These are phyloP conservation scores for Lamellibrachia luymesi DNA, from an alignment of 1,140 invertebrate species.

Conservation along the genomic window DNA sequence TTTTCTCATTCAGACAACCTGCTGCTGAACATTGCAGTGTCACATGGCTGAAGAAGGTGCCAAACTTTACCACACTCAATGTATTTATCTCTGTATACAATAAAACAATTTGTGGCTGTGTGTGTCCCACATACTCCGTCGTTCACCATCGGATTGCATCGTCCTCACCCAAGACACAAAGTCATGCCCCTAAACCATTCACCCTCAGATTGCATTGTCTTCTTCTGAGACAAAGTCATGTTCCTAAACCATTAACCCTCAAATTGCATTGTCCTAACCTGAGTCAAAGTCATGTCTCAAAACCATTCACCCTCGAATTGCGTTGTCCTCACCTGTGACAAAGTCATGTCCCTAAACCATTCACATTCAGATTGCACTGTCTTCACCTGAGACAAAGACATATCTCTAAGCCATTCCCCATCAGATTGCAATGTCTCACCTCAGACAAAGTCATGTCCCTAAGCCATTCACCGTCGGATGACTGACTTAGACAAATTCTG, in stretches of 20 bases:
- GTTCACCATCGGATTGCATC: background rate
- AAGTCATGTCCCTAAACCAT: background rate
- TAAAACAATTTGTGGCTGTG: no score
- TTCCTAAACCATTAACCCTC: background rate
- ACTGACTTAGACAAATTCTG: background rate
- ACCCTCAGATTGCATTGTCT: no score
- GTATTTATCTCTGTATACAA: no score
- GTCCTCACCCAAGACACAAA: background rate
- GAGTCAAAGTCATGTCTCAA: no score
- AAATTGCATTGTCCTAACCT: background rate
- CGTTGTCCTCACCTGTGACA: no score
- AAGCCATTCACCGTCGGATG: background rate
- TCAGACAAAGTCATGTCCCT: background rate
- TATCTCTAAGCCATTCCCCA: background rate
- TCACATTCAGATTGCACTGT: background rate
- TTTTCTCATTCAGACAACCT: no score
- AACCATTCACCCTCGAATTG: no score
- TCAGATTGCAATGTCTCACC: background rate
- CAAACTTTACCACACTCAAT: no score
- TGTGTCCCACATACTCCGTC: no score
- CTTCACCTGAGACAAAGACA: background rate
- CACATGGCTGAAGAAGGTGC: no score
- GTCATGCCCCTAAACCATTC: no score
- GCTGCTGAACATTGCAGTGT: no score
- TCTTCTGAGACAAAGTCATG: background rate